Evolutionary conservation across 2,888 invertebrate genomes (phyloP), one percentile per base, ranked within the genome.

Genomic region (Geophilus truncorum): DNA sequence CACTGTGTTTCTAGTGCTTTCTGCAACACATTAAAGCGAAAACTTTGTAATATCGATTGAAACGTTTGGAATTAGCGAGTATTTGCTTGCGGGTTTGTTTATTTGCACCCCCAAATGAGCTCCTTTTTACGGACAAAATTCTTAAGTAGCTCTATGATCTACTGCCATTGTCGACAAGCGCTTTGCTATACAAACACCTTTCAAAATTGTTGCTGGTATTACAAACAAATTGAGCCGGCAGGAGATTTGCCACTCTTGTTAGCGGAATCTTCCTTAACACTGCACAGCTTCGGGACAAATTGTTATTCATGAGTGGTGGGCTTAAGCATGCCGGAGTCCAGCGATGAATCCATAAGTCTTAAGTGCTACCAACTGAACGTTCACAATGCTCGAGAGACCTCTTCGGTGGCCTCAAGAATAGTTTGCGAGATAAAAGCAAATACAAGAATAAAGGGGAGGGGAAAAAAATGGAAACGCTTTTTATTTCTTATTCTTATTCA

Each of bases 231-330:
- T 70, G 70, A 70, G 70, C 28, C 70, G n/a, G 70, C 70, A 70
- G 15, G 70, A 70, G 70, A 70, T 70, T 70, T 70, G 70, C 70
- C n/a, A 28, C 70, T 70, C 70, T 70, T 70, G 70, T 70, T 70
- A 70, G 70, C n/a, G 70, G 70, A 70, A 70, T 70, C 70, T 70
- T 70, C 70, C 70, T 70, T 70, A 70, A 70, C 70, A 70, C 28
- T 70, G 70, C 70, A 70, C 70, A 70, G 70, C 70, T 70, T 70
- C 70, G 15, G 78, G 78, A 78, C 78, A 78, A 78, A 78, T 78
- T 78, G 78, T 78, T 78, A 78, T 78, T 78, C 78, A 40, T 25
- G 45, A 45, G 32, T 36, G 77, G 77, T 36, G 23, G 36, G 34
- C 32, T 77, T 34, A 77, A 77, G 77, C 77, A 77, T 77, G 77